Evolutionary conservation across 2,888 invertebrate genomes (phyloP).

Genomic region (Stenurella melanura): DNA sequence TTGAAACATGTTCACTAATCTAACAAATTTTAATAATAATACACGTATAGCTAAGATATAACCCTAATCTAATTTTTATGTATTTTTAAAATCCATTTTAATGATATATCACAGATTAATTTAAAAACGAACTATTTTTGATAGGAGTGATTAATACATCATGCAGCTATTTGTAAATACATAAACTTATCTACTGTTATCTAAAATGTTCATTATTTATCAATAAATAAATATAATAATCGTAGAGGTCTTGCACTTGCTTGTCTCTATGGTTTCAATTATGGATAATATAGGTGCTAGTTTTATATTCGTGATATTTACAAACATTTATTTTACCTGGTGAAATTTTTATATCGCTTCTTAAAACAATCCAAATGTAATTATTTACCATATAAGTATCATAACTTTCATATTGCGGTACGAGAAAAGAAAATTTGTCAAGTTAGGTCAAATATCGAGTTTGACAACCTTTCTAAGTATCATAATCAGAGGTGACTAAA

Average conservation of each 20-base stretch:
- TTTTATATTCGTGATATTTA: not conserved
- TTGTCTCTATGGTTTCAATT: not conserved
- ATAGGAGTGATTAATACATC: constrained; percentile 31
- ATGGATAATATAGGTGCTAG: not conserved
- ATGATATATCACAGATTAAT: constrained; percentile 44
- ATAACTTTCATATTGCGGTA: too few relatives aligned
- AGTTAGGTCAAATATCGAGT: too few relatives aligned
- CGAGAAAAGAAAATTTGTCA: too few relatives aligned
- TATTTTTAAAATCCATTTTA: constrained; percentile 39
- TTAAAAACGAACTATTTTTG: constrained; percentile 35
- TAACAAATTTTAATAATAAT: constrained; percentile 21
- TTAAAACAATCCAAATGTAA: too few relatives aligned
- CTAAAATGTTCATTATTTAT: constrained; percentile 16
- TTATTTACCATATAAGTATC: too few relatives aligned
- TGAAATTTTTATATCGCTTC: too few relatives aligned
- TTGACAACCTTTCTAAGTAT: too few relatives aligned
- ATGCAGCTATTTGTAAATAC: constrained; percentile 32
- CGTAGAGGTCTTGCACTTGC: not conserved
- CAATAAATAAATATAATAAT: constrained; percentile 33
- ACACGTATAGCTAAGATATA: constrained; percentile 8
- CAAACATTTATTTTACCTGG: not conserved
- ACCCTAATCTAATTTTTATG: constrained; percentile 28
- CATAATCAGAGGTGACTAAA: too few relatives aligned
- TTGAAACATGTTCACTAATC: not conserved
- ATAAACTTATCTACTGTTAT: constrained; percentile 20